phyloP scores from a whole-genome alignment of 2,888 invertebrate genomes.

The Drosophila ustulata region DNA sequence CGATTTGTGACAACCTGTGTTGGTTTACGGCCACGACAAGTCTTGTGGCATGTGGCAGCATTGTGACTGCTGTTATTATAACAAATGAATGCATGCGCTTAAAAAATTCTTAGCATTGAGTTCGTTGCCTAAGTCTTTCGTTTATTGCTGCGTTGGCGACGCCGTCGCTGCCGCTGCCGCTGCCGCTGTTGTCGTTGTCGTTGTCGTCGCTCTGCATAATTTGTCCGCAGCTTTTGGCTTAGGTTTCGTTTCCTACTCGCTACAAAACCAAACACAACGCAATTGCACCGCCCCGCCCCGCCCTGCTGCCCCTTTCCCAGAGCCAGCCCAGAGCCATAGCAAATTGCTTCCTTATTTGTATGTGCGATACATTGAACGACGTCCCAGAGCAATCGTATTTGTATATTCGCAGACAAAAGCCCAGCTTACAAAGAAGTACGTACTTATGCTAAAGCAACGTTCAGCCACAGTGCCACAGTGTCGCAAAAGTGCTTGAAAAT shows the following conservation, averaged over 20 bases:
- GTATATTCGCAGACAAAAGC: conserved; percentile 17
- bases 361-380: conserved; percentile 39
- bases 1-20: conserved; percentile 32
- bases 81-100: conserved; percentile 37
- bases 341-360: conserved; percentile 73
- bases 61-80: conserved; percentile 7
- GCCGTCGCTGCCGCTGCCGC: neutral
- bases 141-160: conserved; percentile 58
- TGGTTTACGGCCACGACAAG: conserved; percentile 19
- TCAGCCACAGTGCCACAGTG: conserved; percentile 24
- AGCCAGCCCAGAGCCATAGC: conserved; percentile 58
- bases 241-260: conserved; percentile 66
- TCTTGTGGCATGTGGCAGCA: conserved; percentile 10
- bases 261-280: too few species aligned
- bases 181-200: neutral
- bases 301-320: neutral
- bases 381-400: conserved; percentile 12
- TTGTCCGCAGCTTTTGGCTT: conserved; percentile 57
- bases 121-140: conserved; percentile 50
- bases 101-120: conserved; percentile 45
- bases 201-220: conserved; percentile 61
- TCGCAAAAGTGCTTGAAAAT: neutral
- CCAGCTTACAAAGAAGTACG: conserved; percentile 42
- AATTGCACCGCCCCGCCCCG: neutral
- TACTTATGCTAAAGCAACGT: conserved; percentile 51